Evolutionary conservation across 1,140 invertebrate genomes (phyloP), one percentile per base, ranked within the genome.

Genomic region (Scaptodrosophila lebanonensis): DNA sequence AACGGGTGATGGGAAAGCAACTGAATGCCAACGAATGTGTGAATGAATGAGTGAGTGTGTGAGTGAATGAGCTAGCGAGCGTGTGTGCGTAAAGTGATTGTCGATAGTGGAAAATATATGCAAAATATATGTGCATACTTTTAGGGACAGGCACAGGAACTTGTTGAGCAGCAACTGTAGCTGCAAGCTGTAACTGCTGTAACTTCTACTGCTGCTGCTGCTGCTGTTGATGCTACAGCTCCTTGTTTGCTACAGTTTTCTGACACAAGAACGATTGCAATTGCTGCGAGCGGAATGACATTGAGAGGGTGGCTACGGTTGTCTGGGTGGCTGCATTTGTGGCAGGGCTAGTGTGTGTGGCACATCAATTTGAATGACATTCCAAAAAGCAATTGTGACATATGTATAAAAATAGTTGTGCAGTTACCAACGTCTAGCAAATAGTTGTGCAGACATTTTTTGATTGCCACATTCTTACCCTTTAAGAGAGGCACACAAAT

Each of bases 321-420:
- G 47, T n/a, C 16, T 60, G 49, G 56, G 40, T 47, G 50, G 44
- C 39, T 48, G 38, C 25, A 60, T 53, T 54, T 59, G 61, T 54
- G 40, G 16, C 48, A 36, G 29, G 40, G 47, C n/a, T 39, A 43
- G 42, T 66, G 60, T 48, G 64, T 30, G 49, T 57, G 22, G 32
- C 39, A 65, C 73, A 79, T 79, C 73, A 79, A 82, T 79, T 79
- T 79, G 73, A 79, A 79, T 75, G 73, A 82, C 75, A 79, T 79
- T 79, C 73, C 39, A 51, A 54, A 57, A 73, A 73, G 66, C 62
- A 75, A 75, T 77, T 77, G 73, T 77, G 73, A 77, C 73, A 77
- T 72, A 56, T 77, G 73, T 77, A 77, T 72, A 72, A 67, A 76
- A 76, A 76, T 77, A 77, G 72, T 76, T 76, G 63, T 71, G 72